A percentile compares a stretch with the other conserved stretches of the same genome.
Evolutionary conservation across 2,888 invertebrate species (phyloP).

Genomic region (Metalampra italica): DNA sequence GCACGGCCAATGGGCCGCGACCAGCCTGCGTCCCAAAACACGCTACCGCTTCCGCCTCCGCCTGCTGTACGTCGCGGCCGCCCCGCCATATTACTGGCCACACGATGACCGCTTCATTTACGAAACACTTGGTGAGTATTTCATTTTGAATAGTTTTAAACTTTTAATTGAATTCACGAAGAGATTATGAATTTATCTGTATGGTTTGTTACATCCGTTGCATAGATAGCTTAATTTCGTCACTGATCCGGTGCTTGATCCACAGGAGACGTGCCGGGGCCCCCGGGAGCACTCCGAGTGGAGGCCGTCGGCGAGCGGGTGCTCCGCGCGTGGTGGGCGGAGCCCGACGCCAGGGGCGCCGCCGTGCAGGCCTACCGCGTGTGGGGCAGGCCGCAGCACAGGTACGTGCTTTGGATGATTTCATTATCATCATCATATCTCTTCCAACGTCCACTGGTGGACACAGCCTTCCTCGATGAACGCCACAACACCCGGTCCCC

Average conservation of each 20-base stretch:
- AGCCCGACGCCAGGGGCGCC: constrained; percentile 87
- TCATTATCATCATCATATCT: too few relatives aligned
- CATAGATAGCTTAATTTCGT: too few relatives aligned
- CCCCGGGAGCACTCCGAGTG: constrained; percentile 87
- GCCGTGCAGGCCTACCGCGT: constrained; percentile 85
- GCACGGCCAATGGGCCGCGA: constrained; percentile 49
- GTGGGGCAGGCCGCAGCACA: constrained; percentile 80
- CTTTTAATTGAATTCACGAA: too few relatives aligned
- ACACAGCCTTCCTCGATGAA: too few relatives aligned
- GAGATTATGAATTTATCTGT: too few relatives aligned
- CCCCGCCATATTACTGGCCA: constrained; percentile 84
- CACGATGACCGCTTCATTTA: constrained; percentile 83
- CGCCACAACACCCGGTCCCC: too few relatives aligned
- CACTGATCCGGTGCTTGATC: neutral
- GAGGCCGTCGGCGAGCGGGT: constrained; percentile 85
- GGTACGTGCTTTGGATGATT: constrained; percentile 24
- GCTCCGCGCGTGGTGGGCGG: constrained; percentile 89
- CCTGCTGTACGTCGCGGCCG: constrained; percentile 80
- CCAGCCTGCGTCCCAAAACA: constrained; percentile 83
- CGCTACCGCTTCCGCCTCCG: constrained; percentile 86
- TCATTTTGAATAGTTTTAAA: neutral
- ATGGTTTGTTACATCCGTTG: too few relatives aligned
- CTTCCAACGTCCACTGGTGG: too few relatives aligned
- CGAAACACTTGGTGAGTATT: constrained; percentile 83
- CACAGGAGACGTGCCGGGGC: constrained; percentile 86